These are phyloP conservation scores for Drosophila truncata DNA, from an alignment of 1,140 invertebrate species.

Conservation along the genomic window DNA sequence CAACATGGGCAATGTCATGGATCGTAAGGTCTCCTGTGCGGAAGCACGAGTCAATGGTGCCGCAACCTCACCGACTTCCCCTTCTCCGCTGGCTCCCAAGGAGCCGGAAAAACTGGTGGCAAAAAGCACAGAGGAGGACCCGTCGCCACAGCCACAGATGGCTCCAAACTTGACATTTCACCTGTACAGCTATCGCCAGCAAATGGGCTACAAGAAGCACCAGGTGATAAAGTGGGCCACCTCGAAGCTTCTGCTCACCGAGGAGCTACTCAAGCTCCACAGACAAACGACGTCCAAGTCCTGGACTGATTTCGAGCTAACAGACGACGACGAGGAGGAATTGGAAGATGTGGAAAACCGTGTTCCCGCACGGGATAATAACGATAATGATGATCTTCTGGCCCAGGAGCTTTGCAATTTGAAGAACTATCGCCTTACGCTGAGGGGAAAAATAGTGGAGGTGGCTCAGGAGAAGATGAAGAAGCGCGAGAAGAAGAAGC, in stretches of 20 bases:
- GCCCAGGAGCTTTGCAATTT: slow-evolving; percentile 38
- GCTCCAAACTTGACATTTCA: slow-evolving; percentile 46
- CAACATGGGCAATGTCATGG: slow-evolving; percentile 60
- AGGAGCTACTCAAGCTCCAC: slow-evolving; percentile 65
- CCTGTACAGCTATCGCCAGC: slow-evolving; percentile 67
- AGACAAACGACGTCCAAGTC: slow-evolving; percentile 12
- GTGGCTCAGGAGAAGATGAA: slow-evolving; percentile 63
- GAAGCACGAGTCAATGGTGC: slow-evolving; percentile 19
- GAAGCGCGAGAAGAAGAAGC: slow-evolving; percentile 55
- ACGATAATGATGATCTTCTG: background rate
- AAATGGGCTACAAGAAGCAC: slow-evolving; percentile 57
- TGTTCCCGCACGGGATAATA: slow-evolving; percentile 8
- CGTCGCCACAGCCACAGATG: background rate
- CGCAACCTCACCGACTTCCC: background rate
- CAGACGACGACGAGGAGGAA: slow-evolving; percentile 49
- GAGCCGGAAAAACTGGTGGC: slow-evolving; percentile 2
- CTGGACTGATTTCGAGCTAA: slow-evolving; percentile 51
- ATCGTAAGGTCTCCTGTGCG: slow-evolving; percentile 37
- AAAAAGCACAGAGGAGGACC: background rate
- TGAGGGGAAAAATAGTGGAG: slow-evolving; percentile 58
- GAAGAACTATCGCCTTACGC: slow-evolving; percentile 46
- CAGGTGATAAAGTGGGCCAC: slow-evolving; percentile 72
- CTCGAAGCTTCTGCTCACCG: slow-evolving; percentile 69
- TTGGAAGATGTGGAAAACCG: slow-evolving; percentile 47
- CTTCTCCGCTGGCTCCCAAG: background rate